Base-by-base conservation (phyloP, 2,797 vertebrate genomes). In the Coregonus ussuriensis region DNA sequence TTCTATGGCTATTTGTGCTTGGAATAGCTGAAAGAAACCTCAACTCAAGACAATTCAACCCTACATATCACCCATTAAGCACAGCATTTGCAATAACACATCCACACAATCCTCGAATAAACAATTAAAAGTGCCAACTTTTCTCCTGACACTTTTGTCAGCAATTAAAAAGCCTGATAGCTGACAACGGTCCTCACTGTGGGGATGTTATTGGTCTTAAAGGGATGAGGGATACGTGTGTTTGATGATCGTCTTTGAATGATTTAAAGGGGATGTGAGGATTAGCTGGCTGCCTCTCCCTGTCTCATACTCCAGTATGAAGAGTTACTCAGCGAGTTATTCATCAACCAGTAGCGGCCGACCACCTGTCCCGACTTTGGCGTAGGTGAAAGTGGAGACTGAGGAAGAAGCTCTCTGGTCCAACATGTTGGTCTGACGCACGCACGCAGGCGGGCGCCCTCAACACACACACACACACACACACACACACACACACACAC, bases 1-100 rank as follows among this genome's bases (percentile, higher is more conserved):
- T 84, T 88, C 86, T 91, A 80, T 78, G 86, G 88, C 84, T 75
- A 81, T 88, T 91, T 89, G 74, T 88, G 84, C 88, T 87, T 81
- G 31, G 85, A 89, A 89, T 77, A 84, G 80, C 82, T 70, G 80
- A 79, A 82, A 85, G 65, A 33, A 33, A 33, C n/a, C 77, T 78
- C 37, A 78, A 79, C 68, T 77, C 79, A 72, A 21, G 75, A 84
- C 65, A 35, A 13, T 29, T 86, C 14, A 77, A 77, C 62, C 74
- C 63, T 3, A 25, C 29, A 47, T 72, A 78, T 82, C 77, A 75
- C 77, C 70, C 79, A 63, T 74, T 87, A 76, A 76, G 74, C 81
- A 73, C 82, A 79, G 72, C 72, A 69, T 18, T 78, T 16, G 33
- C 68, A 6, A 66, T 79, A 72, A 73, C 71, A 13, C 53, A 14